Conservation (phyloP, 2,888 invertebrate species). For the Podabrus alpinus region DNA sequence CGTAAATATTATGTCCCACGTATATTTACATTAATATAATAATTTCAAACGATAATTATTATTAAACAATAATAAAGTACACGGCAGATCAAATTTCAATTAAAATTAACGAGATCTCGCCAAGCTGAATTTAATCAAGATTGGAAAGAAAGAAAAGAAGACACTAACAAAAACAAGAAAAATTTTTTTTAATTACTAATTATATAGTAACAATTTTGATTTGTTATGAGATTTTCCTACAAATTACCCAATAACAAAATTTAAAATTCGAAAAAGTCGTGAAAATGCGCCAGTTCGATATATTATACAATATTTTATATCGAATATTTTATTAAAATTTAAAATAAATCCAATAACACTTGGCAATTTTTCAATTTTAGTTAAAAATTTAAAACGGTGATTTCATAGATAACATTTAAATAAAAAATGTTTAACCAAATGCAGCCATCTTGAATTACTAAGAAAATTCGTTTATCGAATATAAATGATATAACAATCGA, state of each 20-base stretch:
- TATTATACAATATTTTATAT: not conserved
- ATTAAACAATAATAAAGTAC: not conserved
- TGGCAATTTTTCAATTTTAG: not conserved
- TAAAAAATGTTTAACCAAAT: conserved; percentile 23
- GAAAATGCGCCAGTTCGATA: not conserved
- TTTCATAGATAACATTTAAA: not conserved
- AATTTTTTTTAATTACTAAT: no score
- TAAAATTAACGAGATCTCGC: no score
- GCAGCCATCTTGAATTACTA: conserved; percentile 37
- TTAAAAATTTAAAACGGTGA: not conserved
- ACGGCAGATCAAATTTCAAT: no score
- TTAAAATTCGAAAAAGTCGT: not conserved
- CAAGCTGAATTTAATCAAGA: no score
- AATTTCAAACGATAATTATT: not conserved
- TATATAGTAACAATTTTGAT: no score
- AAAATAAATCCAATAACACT: not conserved
- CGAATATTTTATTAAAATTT: not conserved
- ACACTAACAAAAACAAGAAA: no score
- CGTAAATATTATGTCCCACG: not conserved
- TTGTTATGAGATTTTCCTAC: not conserved
- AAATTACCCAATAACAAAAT: not conserved
- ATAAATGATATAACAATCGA: conserved; percentile 34
- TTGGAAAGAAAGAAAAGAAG: no score
- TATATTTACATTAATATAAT: no score
- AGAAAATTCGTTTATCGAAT: conserved; percentile 33